Conservation (phyloP, 2,888 invertebrate genomes). For the Orchesellides sinensis region DNA sequence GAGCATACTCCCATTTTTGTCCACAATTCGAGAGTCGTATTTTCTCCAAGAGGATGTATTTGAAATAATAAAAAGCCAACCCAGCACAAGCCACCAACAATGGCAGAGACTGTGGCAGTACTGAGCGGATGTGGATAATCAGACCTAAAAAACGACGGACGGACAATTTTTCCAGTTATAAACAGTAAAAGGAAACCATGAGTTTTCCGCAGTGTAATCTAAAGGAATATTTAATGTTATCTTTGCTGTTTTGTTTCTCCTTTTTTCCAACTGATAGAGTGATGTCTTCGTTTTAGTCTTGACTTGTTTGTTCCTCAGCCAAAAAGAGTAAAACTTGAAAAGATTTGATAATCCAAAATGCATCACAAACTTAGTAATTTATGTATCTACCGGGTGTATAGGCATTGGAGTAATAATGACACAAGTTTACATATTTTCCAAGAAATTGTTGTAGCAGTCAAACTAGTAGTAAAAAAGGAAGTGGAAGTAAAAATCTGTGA, state of each 20-base stretch:
- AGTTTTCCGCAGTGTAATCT: constrained; percentile 32
- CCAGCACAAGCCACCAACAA: constrained; percentile 33
- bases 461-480: neutral
- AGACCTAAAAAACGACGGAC: neutral
- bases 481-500: neutral
- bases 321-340: constrained; percentile 21
- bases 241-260: neutral
- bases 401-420: no score
- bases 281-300: constrained; percentile 29
- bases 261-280: constrained; percentile 34
- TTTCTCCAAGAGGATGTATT: no score
- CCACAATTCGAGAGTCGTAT: no score
- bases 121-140: constrained; percentile 37
- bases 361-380: constrained; percentile 15
- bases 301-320: constrained; percentile 31
- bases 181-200: constrained; percentile 20
- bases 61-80: constrained; percentile 24
- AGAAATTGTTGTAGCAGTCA: neutral
- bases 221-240: constrained; percentile 27
- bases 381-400: no score
- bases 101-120: constrained; percentile 31
- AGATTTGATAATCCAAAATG: constrained; percentile 36
- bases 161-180: neutral
- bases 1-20: no score
- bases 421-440: neutral